These are phyloP conservation scores for Cheilosia vernalis DNA, from an alignment of 2,888 invertebrate species.

Conservation along the genomic window DNA sequence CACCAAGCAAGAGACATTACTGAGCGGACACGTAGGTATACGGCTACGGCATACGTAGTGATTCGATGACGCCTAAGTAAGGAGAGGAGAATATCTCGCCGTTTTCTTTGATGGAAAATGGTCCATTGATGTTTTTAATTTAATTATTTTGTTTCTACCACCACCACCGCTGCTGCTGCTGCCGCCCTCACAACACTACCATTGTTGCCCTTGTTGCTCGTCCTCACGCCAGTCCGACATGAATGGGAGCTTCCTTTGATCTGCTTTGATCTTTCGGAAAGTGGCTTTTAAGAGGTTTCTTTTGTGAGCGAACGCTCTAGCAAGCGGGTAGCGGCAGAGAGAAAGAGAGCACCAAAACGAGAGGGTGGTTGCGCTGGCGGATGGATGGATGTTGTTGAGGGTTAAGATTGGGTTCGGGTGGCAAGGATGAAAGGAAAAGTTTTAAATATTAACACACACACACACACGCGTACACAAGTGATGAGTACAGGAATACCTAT, in stretches of 20 bases:
- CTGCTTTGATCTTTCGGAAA: slow-evolving; percentile 75
- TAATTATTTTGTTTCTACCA: slow-evolving; percentile 75
- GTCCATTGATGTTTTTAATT: slow-evolving; percentile 75
- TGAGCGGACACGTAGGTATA: background rate
- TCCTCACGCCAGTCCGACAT: slow-evolving; percentile 66
- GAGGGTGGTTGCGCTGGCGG: slow-evolving; percentile 26
- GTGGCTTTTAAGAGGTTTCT: slow-evolving; percentile 75
- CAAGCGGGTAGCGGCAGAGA: slow-evolving; percentile 36
- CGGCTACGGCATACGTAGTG: background rate
- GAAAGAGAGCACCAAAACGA: slow-evolving; percentile 25
- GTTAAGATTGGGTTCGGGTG: slow-evolving; percentile 74
- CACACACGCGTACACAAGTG: slow-evolving; percentile 42
- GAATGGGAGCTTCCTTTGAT: slow-evolving; percentile 75
- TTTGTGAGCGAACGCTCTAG: slow-evolving; percentile 73
- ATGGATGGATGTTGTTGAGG: slow-evolving; percentile 63
- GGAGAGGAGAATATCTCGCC: slow-evolving; percentile 67
- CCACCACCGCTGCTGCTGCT: slow-evolving; percentile 4
- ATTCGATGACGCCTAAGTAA: slow-evolving; percentile 17
- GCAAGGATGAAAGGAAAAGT: slow-evolving; percentile 75
- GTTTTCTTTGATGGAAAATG: slow-evolving; percentile 75
- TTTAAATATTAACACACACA: slow-evolving; percentile 75
- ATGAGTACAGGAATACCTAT: slow-evolving; percentile 61
- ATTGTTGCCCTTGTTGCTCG: slow-evolving; percentile 41
- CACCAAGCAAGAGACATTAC: slow-evolving; percentile 46
- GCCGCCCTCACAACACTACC: slow-evolving; percentile 48